A percentile compares a stretch with the other conserved stretches of the same genome.
Conservation (phyloP, 2,888 invertebrate genomes). For the Campoletis raptor region DNA sequence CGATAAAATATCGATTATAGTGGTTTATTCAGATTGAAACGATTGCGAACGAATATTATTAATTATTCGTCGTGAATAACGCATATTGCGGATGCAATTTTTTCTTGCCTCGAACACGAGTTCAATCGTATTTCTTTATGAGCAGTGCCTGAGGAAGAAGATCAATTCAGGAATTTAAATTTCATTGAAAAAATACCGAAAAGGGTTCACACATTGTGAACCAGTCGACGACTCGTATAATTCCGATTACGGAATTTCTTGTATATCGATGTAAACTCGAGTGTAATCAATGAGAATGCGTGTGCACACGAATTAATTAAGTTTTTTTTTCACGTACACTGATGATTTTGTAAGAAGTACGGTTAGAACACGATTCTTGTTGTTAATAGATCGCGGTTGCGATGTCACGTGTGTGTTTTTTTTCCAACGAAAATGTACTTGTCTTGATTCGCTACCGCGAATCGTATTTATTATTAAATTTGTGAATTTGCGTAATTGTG, state of each 20-base stretch:
- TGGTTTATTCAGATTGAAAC: slow-evolving; percentile 22
- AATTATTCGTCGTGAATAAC: neutral
- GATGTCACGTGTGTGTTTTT: too few relatives aligned
- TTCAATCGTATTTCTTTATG: too few relatives aligned
- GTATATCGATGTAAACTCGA: slow-evolving; percentile 16
- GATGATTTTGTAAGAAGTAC: neutral
- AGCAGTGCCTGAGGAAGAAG: neutral
- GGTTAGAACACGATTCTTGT: too few relatives aligned
- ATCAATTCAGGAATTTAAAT: neutral
- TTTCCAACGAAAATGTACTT: too few relatives aligned
- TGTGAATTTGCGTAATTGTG: too few relatives aligned
- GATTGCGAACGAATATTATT: slow-evolving; percentile 1
- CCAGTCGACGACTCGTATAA: neutral
- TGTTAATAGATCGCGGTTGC: too few relatives aligned
- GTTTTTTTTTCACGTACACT: neutral
- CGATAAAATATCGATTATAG: neutral
- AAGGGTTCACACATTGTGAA: slow-evolving; percentile 37
- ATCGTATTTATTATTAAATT: too few relatives aligned
- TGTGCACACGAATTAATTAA: neutral
- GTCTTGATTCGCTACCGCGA: too few relatives aligned
- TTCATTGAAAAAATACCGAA: slow-evolving; percentile 22
- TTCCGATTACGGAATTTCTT: slow-evolving; percentile 1
- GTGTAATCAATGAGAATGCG: slow-evolving; percentile 27
- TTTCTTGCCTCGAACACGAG: neutral
- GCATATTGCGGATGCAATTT: slow-evolving; percentile 41